Evolutionary conservation across 2,797 vertebrate genomes (phyloP).

Genomic region (Allenopithecus nigroviridis): DNA sequence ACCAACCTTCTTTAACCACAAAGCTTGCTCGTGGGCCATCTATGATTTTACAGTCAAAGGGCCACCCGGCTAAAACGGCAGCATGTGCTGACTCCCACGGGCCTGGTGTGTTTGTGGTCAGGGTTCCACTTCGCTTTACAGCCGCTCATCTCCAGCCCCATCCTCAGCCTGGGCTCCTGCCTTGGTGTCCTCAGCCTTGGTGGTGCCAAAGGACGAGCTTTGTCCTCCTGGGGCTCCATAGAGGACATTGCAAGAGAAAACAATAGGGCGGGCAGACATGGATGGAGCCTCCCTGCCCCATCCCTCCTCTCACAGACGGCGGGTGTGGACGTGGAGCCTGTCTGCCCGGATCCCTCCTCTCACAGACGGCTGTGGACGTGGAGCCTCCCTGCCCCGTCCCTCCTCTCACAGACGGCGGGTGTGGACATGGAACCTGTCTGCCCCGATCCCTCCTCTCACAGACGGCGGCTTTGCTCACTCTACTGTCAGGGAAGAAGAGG

Average conservation of each 20-base stretch:
- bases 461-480: not conserved
- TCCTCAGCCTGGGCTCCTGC: not conserved
- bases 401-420: no score
- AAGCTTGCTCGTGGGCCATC: not conserved
- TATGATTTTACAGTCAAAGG: no score
- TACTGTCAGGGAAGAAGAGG: rapidly evolving
- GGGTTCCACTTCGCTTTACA: not conserved
- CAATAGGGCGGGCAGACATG: not conserved
- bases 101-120: no score
- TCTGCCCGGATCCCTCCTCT: rapidly evolving
- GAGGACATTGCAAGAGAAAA: not conserved
- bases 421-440: no score
- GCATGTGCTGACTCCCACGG: not conserved
- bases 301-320: no score
- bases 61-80: rapidly evolving
- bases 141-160: not conserved
- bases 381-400: rapidly evolving
- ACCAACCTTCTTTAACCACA: not conserved
- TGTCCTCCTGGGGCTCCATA: not conserved
- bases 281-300: no score
- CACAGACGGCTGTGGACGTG: no score
- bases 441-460: not conserved
- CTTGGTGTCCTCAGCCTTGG: not conserved
- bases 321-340: no score
- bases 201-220: not conserved